Evolutionary conservation across 1,140 invertebrate species (phyloP).

Genomic region (Drosophila novamexicana): DNA sequence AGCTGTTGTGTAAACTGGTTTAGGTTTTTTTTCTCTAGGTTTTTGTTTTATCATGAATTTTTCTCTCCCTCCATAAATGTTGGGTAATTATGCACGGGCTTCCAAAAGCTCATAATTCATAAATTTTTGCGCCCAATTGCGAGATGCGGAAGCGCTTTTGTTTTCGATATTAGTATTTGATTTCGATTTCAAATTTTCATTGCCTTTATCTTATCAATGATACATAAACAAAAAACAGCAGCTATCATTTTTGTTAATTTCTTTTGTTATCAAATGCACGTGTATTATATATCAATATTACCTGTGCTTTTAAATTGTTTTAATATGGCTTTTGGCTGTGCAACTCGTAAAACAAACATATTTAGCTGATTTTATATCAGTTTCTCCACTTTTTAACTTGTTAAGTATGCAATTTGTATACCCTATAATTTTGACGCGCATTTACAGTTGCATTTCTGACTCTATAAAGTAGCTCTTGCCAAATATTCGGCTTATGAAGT

Average conservation of each 20-base stretch:
- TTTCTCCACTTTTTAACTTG: constrained; percentile 67
- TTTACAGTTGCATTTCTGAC: too few relatives aligned
- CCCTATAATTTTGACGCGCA: background rate
- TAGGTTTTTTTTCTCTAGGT: constrained; percentile 43
- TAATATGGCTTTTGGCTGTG: constrained; percentile 3
- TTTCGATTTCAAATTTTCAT: constrained; percentile 37
- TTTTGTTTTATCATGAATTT: constrained; percentile 38
- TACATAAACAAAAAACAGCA: background rate
- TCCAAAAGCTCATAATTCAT: constrained; percentile 74
- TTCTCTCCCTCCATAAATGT: constrained; percentile 26
- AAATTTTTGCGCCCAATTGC: constrained; percentile 72
- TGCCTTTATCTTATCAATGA: constrained; percentile 52
- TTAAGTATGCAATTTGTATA: constrained; percentile 52
- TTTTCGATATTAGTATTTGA: constrained; percentile 52
- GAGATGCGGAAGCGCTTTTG: constrained; percentile 74
- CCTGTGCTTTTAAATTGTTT: constrained; percentile 35
- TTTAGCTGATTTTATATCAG: constrained; percentile 60
- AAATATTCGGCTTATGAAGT: background rate
- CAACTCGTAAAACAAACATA: constrained; percentile 50
- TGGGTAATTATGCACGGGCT: constrained; percentile 69
- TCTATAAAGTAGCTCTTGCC: background rate
- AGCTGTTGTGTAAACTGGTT: constrained; percentile 74
- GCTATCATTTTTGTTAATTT: background rate
- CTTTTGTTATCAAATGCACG: constrained; percentile 8
- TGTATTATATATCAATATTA: constrained; percentile 10